Evolutionary conservation across 1,140 invertebrate genomes (phyloP), one percentile per base, ranked within the genome.

Genomic region (Drosophila suzukii): DNA sequence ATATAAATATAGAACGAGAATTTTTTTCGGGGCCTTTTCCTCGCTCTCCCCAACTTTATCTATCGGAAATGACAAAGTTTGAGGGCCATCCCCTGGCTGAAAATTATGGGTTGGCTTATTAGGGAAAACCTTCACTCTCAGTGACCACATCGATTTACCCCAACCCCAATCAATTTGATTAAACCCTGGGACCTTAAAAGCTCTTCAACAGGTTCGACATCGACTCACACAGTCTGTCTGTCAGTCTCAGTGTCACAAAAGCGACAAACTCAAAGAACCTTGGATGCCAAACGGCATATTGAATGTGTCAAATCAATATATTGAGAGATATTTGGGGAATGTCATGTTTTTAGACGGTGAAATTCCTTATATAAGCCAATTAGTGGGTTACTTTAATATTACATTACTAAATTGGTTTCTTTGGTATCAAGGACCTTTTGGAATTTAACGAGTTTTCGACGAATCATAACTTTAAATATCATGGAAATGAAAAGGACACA

Each of bases 1-100:
- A 78, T 78, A 78, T 78, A 78, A 78, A 78, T 78, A 78, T 71
- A 78, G 75, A 78, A 53, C 74, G 44, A 54, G 47, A 49, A 55
- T 71, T 36, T 58, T 65, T 58, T 44, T 65, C 47, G 36, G 34
- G 47, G 38, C 39, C 34, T 41, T 54, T 51, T 44, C 41, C 10
- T n/a, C 30, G n/a, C n/a, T 49, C 12, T 38, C 10, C 4, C n/a
- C 24, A 17, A 17, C n/a, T 43, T 71, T 53, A 43, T 66, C 36
- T 47, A 47, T 74, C 10, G 32, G 55, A 75, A 75, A 43, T 38
- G 54, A 55, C 49, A 59, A 46, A 65, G 58, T 44, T 67, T 60
- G 44, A 53, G 62, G 75, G 62, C 57, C 75, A 20, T 17, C 55
- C 56, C 43, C 65, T 4, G 61, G 15, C n/a, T 36, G 46, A 38